Conservation (phyloP, 2,113 vertebrate species). For the Toxotes jaculatrix region DNA sequence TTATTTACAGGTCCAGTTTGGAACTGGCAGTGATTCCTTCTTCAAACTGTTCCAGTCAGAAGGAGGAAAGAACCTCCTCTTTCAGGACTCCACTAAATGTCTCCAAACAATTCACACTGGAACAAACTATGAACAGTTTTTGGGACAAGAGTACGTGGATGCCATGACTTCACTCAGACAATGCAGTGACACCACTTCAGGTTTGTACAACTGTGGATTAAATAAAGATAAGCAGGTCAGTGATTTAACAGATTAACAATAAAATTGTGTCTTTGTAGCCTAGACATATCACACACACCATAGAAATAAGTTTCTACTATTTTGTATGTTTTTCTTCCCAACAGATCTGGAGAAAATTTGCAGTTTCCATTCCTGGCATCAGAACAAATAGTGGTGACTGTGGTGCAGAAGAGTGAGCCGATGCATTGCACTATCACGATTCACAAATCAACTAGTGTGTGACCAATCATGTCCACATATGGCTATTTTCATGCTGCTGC, state of each 20-base stretch:
- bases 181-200: slow-evolving; percentile 68
- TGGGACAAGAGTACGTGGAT: slow-evolving; percentile 63
- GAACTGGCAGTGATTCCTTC: accelerated
- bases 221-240: not conserved
- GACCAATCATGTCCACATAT: too few relatives aligned
- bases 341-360: slow-evolving; percentile 87
- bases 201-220: slow-evolving; percentile 66
- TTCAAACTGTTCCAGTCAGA: slow-evolving; percentile 80
- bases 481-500: too few relatives aligned
- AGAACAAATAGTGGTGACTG: slow-evolving; percentile 41
- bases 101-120: slow-evolving; percentile 69
- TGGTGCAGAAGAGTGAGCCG: not conserved
- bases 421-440: too few relatives aligned
- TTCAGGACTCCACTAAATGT: slow-evolving; percentile 86
- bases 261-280: not conserved
- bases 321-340: slow-evolving; percentile 17
- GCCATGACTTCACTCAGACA: slow-evolving; percentile 68
- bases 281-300: not conserved
- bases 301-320: not conserved
- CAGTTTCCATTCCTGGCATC: slow-evolving; percentile 81
- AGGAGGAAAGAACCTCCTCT: slow-evolving; percentile 81
- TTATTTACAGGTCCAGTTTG: slow-evolving; percentile 64
- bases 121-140: slow-evolving; percentile 63
- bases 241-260: not conserved
- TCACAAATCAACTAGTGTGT: too few relatives aligned